Evolutionary conservation across 2,113 vertebrate species (phyloP).

Genomic region (Pithys albifrons): DNA sequence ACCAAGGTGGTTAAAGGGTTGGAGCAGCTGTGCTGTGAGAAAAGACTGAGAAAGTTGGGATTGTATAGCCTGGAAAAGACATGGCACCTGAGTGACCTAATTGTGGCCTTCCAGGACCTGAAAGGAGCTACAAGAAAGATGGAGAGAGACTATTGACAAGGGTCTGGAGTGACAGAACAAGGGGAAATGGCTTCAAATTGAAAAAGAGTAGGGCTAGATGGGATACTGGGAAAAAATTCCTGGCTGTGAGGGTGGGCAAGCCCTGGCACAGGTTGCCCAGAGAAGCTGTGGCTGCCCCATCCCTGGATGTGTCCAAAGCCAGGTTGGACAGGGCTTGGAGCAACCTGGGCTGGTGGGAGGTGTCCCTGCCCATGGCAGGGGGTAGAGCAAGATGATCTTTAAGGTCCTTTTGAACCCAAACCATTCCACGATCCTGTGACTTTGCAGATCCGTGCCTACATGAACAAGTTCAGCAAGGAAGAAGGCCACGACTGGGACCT

Average conservation of each 20-base stretch:
- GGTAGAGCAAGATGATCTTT: rapidly evolving
- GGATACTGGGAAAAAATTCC: neutral
- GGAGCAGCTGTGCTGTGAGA: neutral
- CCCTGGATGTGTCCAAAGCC: neutral
- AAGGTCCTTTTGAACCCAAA: neutral
- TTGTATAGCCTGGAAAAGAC: neutral
- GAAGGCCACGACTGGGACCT: conserved; percentile 71
- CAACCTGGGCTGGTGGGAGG: rapidly evolving
- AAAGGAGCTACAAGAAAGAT: neutral
- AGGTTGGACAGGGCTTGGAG: neutral
- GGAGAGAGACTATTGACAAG: neutral
- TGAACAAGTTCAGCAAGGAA: conserved; percentile 52
- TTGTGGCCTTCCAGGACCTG: neutral
- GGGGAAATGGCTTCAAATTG: neutral
- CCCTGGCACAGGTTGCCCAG: neutral
- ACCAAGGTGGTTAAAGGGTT: neutral
- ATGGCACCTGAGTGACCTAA: neutral
- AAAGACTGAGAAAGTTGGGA: neutral
- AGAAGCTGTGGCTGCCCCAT: neutral
- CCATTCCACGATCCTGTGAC: rapidly evolving
- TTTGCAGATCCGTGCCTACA: conserved; percentile 85
- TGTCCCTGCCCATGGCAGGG: neutral
- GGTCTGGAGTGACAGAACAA: neutral
- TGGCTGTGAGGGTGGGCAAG: rapidly evolving
- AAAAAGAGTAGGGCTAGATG: neutral